phyloP scores from a whole-genome alignment of 2,113 vertebrate genomes.

The Atlantisia rogersi region DNA sequence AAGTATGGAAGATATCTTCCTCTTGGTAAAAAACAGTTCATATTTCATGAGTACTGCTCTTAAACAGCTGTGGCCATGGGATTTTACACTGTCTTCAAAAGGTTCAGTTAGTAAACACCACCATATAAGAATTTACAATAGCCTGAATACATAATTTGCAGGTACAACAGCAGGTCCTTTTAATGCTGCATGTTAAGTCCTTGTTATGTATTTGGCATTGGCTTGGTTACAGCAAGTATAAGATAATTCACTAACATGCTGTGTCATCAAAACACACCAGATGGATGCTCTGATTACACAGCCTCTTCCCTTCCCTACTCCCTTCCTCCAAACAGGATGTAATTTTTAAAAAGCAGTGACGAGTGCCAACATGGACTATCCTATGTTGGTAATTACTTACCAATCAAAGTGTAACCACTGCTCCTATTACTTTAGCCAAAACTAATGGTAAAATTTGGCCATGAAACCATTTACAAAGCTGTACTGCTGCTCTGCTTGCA shows the following conservation, averaged over 20 bases:
- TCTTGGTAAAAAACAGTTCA: rapidly evolving
- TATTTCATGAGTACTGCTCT: background rate
- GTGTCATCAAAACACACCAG: background rate
- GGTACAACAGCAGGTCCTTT: background rate
- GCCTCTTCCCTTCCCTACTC: background rate
- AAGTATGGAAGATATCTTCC: background rate
- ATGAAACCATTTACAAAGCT: background rate
- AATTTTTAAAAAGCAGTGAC: background rate
- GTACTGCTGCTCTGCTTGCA: background rate
- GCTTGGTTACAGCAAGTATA: background rate
- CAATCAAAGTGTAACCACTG: background rate
- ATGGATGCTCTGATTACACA: background rate
- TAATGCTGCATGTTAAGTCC: background rate
- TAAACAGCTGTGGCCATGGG: background rate
- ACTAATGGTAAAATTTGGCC: background rate
- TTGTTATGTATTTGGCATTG: background rate
- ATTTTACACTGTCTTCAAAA: background rate
- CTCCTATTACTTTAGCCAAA: background rate
- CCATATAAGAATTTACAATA: background rate
- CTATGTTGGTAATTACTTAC: background rate
- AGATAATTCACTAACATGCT: background rate
- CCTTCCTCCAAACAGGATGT: background rate
- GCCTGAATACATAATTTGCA: background rate
- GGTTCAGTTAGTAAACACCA: background rate
- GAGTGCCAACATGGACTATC: background rate